Conservation (phyloP, 2,888 invertebrate genomes). For the Meteorus cinctellus region DNA sequence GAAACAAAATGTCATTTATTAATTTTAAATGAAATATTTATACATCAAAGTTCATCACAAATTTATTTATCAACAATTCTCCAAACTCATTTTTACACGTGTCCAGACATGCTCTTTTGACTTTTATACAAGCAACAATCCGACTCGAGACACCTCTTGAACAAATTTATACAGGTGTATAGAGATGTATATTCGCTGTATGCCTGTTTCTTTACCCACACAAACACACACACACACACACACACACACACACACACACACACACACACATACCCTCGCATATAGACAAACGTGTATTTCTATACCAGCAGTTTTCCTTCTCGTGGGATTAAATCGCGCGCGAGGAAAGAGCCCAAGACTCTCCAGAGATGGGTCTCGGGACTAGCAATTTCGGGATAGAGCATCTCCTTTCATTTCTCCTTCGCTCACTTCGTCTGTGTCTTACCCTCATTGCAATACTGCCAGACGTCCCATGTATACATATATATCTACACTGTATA, state of each 20-base stretch:
- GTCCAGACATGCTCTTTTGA: not conserved
- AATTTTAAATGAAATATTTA: no score
- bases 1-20: no score
- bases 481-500: not conserved
- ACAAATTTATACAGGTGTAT: not conserved
- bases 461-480: not conserved
- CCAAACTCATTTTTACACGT: not conserved
- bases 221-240: not conserved
- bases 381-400: conserved; percentile 51
- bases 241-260: not conserved
- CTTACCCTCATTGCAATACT: not conserved
- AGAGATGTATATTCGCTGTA: not conserved
- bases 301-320: not conserved
- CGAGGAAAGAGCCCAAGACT: conserved; percentile 31
- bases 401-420: conserved; percentile 17
- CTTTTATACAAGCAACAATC: conserved; percentile 1
- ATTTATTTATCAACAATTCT: no score
- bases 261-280: no score
- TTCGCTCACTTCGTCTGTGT: not conserved
- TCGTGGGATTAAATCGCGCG: conserved; percentile 21
- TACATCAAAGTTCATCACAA: no score
- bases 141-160: conserved; percentile 12
- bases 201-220: not conserved
- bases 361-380: conserved; percentile 46
- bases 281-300: not conserved